Evolutionary conservation across 1,140 invertebrate species (phyloP), one percentile per base, ranked within the genome.

Genomic region (Bombus pascuorum): DNA sequence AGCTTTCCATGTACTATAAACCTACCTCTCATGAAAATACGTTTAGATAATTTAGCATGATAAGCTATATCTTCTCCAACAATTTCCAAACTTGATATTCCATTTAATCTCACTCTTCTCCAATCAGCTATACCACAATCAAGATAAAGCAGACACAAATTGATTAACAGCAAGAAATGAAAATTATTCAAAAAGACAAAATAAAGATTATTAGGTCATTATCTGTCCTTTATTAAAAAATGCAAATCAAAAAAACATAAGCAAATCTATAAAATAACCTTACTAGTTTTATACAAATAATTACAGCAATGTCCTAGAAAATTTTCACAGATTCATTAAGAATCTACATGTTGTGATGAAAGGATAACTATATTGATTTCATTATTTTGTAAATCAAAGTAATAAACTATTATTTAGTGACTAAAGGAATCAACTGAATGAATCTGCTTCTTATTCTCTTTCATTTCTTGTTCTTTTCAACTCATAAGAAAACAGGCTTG

Each of bases 111-210:
- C 88, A 93, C 47, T 92, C 93, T 89, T 78, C 92, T 94, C 93
- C 94, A 93, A 74, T 94, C 91, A 85, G 93, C 94, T 95, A 93
- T 91, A 91, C 87, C 86, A 92, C 71, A 92, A 80, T 86, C 89
- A 93, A 89, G 86, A 83, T 87, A 93, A 93, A 94, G 92, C 92
- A 92, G 86, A 93, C 88, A 90, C 75, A 88, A 90, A 92, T 91
- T 89, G 89, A 89, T 92, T 91, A 93, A 89, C 84, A 92, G 91
- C 88, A 81, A 90, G 76, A 91, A 93, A 90, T 87, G 70, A 93
- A 91, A 91, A 91, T 87, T 86, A 91, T 90, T 83, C 77, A 84
- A 59, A 85, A 53, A 85, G 15, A 87, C 66, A 88, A 91, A 91
- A 92, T 66, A 88, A 90, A 87, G 53, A 85, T 81, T 65, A 53